phyloP scores from a whole-genome alignment of 2,888 invertebrate species.

The Pemphredon lugubris region DNA sequence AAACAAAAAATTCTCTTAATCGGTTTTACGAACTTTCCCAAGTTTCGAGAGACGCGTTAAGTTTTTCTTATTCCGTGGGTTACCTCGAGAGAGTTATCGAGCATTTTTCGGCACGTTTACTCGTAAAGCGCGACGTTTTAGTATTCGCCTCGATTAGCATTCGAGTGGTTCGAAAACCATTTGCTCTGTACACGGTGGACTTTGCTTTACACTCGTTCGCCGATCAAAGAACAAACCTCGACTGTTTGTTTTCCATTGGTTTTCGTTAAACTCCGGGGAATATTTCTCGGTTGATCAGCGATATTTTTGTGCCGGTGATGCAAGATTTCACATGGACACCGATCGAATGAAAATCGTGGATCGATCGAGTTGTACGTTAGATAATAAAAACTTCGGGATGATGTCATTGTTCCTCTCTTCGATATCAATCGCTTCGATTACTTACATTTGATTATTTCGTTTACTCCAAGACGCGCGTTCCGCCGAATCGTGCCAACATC shows the following conservation, averaged over 20 bases:
- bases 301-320: conserved; percentile 14
- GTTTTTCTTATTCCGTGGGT: background rate
- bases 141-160: background rate
- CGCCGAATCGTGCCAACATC: background rate
- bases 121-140: background rate
- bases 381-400: too few relatives aligned
- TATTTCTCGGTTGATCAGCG: conserved; percentile 21
- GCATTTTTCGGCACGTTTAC: background rate
- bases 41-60: background rate
- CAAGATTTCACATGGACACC: background rate
- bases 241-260: conserved; percentile 32
- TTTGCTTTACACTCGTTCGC: conserved; percentile 28
- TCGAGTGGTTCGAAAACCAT: conserved; percentile 12
- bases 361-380: background rate
- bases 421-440: conserved; percentile 4
- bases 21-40: too few relatives aligned
- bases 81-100: background rate
- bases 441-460: conserved; percentile 43
- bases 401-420: background rate
- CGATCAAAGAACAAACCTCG: conserved; percentile 46
- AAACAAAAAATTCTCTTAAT: too few relatives aligned
- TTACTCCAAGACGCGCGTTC: background rate
- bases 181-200: conserved; percentile 15
- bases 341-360: conserved; percentile 3
- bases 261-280: conserved; percentile 8